Conservation (phyloP, 2,113 vertebrate species). For the Tachuris rubrigastra region DNA sequence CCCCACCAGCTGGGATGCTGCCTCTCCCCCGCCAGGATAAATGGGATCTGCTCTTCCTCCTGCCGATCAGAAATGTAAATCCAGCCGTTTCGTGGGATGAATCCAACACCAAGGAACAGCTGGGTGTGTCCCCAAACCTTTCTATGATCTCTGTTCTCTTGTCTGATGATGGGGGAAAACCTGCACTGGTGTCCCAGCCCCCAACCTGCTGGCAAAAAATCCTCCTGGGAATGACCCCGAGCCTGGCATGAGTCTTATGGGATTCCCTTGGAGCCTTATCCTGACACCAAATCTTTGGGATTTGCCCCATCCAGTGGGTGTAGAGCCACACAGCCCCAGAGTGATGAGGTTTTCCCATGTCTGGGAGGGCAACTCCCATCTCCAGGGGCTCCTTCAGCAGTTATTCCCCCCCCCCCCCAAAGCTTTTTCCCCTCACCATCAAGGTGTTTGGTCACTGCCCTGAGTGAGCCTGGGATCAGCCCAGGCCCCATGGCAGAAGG, state of each 20-base stretch:
- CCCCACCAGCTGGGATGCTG: neutral
- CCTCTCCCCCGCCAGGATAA: neutral
- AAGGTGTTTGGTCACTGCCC: neutral
- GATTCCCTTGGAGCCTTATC: neutral
- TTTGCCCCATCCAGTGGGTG: neutral
- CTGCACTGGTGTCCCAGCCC: fast-evolving
- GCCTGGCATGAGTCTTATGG: fast-evolving
- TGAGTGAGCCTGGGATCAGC: neutral
- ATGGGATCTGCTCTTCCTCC: neutral
- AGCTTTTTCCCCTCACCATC: neutral
- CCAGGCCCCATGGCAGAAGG: neutral
- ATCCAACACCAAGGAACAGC: neutral
- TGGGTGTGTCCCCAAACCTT: neutral
- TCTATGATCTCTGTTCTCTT: fast-evolving
- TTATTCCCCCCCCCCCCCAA: neutral
- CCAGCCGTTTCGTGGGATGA: fast-evolving
- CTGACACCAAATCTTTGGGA: neutral
- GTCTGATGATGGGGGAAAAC: neutral
- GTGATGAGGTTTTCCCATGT: fast-evolving
- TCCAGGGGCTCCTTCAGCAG: neutral
- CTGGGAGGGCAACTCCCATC: neutral
- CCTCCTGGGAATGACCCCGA: neutral
- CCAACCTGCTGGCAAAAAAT: neutral
- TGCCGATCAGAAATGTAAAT: neutral
- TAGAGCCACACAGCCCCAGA: neutral